Evolutionary conservation across 2,113 vertebrate genomes (phyloP).

Genomic region (Vimba vimba): DNA sequence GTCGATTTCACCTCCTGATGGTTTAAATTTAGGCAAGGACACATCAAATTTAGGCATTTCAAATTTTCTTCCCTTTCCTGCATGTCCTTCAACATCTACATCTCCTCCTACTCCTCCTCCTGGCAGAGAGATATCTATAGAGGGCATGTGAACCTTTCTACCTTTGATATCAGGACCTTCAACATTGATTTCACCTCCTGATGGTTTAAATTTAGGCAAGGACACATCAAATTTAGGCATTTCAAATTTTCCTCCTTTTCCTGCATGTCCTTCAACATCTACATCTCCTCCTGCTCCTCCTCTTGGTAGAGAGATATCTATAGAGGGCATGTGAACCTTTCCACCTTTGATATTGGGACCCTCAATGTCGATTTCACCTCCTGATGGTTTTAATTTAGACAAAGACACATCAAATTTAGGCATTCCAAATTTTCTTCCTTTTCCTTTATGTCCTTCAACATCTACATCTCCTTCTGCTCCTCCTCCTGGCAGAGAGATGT

Average conservation of each 20-base stretch:
- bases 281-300: conserved; percentile 35
- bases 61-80: conserved; percentile 33
- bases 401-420: background rate
- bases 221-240: conserved; percentile 47
- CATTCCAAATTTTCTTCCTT: conserved; percentile 36
- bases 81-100: conserved; percentile 49
- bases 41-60: conserved; percentile 60
- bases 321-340: conserved; percentile 58
- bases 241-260: conserved; percentile 34
- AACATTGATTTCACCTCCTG: background rate
- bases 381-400: background rate
- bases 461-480: background rate
- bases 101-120: conserved; percentile 56
- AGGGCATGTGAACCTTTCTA: conserved; percentile 57
- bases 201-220: conserved; percentile 35
- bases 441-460: conserved; percentile 50
- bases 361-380: background rate
- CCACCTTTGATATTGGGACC: conserved; percentile 43
- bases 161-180: conserved; percentile 42
- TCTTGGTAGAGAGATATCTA: conserved; percentile 63
- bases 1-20: conserved; percentile 8
- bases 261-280: conserved; percentile 13
- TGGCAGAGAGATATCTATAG: conserved; percentile 55
- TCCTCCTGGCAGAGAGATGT: conserved; percentile 50
- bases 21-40: conserved; percentile 62